Evolutionary conservation across 2,888 invertebrate species (phyloP), one percentile per base, ranked within the genome.

Genomic region (Agonopterix arenella): DNA sequence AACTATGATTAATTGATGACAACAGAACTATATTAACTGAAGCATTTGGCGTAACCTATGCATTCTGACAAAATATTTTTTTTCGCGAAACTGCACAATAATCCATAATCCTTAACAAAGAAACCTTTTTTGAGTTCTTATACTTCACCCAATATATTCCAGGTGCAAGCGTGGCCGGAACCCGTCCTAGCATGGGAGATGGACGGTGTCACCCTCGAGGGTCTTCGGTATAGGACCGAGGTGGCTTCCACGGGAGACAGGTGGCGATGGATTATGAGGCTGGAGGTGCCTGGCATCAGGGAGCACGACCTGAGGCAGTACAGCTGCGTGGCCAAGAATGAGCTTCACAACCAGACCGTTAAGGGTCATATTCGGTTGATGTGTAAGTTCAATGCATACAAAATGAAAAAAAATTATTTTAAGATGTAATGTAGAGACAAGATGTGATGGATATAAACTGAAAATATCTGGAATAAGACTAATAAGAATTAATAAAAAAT

Each of bases 81-180:
- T 5, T 28, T 28, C 5, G 28, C 28, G 7, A 7, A 28, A 28
- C 28, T 28, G 5, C 28, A 28, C 28, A 28, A 28, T 28, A 28
- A 5, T 28, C 18, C 3, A 18, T 18, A 18, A 18, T 18, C 18
- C 28, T 5, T 28, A 28, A 5, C 28, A 28, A 28, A 28, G 4
- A 28, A 28, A 28, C 7, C 28, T 28, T 28, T 28, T 1, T 28
- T 28, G 28, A 42, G 11, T 11, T 11, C 5, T 42, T 7, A 11
- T 28, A 5, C 28, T 36, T 47, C 8, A 44, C 18, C 11, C 5
- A 43, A 36, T 48, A 43, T 37, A 44, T 43, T 53, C 7, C 59
- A 91, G 91, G 93, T 96, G 18, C 97, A 97, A 84, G 96, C 96
- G 0, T 97, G 93, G 81, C 97, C 97, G 0, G 94, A 95, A 64